Evolutionary conservation across 2,888 invertebrate genomes (phyloP).

Genomic region (Drosophila fungiperda): DNA sequence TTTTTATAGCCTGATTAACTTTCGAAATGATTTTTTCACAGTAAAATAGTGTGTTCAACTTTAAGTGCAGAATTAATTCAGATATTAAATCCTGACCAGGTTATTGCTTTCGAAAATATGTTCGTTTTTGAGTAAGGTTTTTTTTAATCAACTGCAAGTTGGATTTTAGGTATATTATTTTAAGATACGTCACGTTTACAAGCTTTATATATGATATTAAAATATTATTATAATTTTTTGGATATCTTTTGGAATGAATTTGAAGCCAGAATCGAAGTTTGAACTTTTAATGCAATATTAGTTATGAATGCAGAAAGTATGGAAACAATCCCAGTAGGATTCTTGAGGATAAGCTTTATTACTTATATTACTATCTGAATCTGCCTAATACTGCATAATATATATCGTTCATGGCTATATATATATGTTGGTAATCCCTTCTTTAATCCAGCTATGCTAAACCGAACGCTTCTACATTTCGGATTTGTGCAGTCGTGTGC

Average conservation of each 20-base stretch:
- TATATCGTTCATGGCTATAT: neutral
- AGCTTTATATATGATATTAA: too few relatives aligned
- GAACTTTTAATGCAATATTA: neutral
- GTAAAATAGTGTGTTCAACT: neutral
- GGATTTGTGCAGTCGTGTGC: slow-evolving; percentile 76
- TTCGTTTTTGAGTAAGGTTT: neutral
- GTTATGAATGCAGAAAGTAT: neutral
- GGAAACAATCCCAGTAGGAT: neutral
- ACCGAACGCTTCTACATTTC: slow-evolving; percentile 80
- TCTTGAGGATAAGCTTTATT: neutral
- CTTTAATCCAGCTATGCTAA: slow-evolving; percentile 70
- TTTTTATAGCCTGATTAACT: neutral
- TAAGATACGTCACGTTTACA: too few relatives aligned
- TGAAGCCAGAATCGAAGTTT: neutral
- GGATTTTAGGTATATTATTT: neutral
- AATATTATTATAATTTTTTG: neutral
- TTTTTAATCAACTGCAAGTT: neutral
- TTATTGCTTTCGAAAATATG: neutral
- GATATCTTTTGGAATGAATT: neutral
- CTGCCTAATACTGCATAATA: neutral
- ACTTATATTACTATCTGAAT: too few relatives aligned
- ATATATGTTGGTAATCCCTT: slow-evolving; percentile 6
- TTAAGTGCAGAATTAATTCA: neutral
- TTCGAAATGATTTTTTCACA: neutral
- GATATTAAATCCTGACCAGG: neutral